These are phyloP conservation scores for Chromobotia macracanthus DNA, from an alignment of 2,797 vertebrate species.

Conservation along the genomic window DNA sequence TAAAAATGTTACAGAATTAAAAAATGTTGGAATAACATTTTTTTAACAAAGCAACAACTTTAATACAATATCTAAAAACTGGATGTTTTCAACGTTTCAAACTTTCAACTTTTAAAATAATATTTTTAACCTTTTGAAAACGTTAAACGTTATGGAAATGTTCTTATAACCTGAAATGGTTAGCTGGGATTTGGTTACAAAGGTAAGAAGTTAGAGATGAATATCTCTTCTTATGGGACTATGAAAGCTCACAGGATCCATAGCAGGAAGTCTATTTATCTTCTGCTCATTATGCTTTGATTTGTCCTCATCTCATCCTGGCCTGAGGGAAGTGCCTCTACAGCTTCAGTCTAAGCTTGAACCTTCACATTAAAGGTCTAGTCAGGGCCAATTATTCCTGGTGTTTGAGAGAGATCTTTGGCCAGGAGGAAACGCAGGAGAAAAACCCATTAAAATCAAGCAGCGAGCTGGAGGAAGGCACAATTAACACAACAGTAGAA, in stretches of 20 bases:
- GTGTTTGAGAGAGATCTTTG: conserved; percentile 16
- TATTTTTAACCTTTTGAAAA: too few relatives aligned
- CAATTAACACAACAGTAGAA: conserved; percentile 9
- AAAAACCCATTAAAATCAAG: conserved; percentile 11
- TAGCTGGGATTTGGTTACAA: background rate
- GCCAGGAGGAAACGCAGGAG: background rate
- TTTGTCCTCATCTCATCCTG: conserved; percentile 2
- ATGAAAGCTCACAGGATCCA: background rate
- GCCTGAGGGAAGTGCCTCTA: background rate
- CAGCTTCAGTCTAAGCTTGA: conserved; percentile 13
- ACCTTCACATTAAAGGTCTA: background rate
- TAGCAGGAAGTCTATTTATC: background rate
- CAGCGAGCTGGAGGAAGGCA: background rate
- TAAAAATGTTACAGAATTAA: too few relatives aligned
- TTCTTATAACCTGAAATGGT: background rate
- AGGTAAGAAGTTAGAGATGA: too few relatives aligned
- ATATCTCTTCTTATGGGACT: background rate
- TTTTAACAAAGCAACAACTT: too few relatives aligned
- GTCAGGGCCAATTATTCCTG: conserved; percentile 6
- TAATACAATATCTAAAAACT: too few relatives aligned
- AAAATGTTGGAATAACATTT: too few relatives aligned
- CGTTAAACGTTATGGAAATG: too few relatives aligned
- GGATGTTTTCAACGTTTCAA: too few relatives aligned
- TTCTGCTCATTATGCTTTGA: conserved; percentile 13
- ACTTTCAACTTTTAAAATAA: too few relatives aligned